A percentile compares a stretch with the other conserved stretches of the same genome.
Conservation (phyloP, 1,140 invertebrate genomes). For the Procambarus virginalis region DNA sequence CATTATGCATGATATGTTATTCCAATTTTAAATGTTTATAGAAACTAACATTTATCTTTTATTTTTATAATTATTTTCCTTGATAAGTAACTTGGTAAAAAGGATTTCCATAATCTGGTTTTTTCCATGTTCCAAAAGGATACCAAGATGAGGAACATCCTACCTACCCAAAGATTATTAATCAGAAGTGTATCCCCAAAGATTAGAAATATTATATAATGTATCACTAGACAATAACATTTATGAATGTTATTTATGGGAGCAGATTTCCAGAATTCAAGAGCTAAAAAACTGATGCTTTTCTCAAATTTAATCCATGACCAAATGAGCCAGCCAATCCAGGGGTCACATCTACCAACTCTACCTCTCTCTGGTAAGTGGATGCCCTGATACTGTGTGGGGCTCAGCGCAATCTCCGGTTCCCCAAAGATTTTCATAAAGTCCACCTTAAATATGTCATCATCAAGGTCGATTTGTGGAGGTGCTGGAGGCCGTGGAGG, state of each 20-base stretch:
- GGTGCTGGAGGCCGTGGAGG: slow-evolving; percentile 48
- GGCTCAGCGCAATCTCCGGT: slow-evolving; percentile 64
- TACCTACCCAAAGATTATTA: neutral
- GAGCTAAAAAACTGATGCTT: neutral
- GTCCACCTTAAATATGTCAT: slow-evolving; percentile 74
- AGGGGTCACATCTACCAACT: slow-evolving; percentile 18
- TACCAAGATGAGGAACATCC: slow-evolving; percentile 26
- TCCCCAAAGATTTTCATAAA: slow-evolving; percentile 73
- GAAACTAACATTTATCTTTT: neutral
- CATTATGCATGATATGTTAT: neutral
- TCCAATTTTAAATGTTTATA: no score
- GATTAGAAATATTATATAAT: neutral
- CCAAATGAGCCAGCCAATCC: slow-evolving; percentile 37
- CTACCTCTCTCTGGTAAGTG: slow-evolving; percentile 64
- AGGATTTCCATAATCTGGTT: slow-evolving; percentile 14
- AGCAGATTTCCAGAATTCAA: neutral
- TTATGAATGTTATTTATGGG: neutral
- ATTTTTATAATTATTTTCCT: neutral
- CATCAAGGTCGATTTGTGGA: slow-evolving; percentile 62
- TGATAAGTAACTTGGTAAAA: neutral
- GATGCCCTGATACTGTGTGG: slow-evolving; percentile 72
- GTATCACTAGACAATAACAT: neutral
- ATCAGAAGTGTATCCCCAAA: neutral
- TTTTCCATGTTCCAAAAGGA: slow-evolving; percentile 30
- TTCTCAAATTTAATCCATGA: neutral